Conservation (phyloP, 1,140 invertebrate species). For the Frieseomelitta varia region DNA sequence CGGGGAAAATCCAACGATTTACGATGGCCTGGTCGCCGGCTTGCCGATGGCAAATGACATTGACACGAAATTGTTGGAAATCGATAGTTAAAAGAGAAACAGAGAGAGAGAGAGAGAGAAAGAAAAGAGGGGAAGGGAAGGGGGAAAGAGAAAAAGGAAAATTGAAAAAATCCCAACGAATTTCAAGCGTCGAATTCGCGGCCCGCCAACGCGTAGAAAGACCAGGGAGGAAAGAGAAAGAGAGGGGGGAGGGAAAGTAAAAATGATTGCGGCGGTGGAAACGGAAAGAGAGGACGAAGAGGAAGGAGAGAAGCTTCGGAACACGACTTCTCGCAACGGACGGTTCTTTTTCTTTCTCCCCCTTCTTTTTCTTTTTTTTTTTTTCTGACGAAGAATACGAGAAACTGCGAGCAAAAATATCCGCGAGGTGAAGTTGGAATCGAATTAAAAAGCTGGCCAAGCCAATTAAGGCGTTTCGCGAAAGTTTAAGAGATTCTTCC, state of each 20-base stretch:
- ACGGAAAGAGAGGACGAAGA: neutral
- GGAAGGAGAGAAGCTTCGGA: neutral
- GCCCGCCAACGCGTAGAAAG: neutral
- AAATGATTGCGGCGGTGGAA: neutral
- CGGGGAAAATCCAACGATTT: conserved; percentile 49
- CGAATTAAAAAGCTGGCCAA: conserved; percentile 78
- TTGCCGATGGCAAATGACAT: conserved; percentile 23
- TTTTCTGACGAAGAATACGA: conserved; percentile 29
- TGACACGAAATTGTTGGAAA: conserved; percentile 54
- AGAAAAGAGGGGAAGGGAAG: neutral
- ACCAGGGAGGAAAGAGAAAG: too few species aligned
- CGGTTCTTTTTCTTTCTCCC: neutral
- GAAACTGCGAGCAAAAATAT: conserved; percentile 55
- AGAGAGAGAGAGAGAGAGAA: too few species aligned
- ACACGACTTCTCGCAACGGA: conserved; percentile 7
- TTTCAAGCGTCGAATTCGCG: conserved; percentile 9
- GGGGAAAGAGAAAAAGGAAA: neutral
- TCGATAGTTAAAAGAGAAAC: neutral
- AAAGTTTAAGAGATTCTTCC: conserved; percentile 72
- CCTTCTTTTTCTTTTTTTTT: neutral
- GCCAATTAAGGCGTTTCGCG: conserved; percentile 79
- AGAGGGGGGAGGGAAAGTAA: neutral
- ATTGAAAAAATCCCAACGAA: neutral
- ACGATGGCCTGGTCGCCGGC: conserved; percentile 11
- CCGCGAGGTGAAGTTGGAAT: conserved; percentile 63